Evolutionary conservation across 1,140 invertebrate genomes (phyloP).

Genomic region (Musca domestica): DNA sequence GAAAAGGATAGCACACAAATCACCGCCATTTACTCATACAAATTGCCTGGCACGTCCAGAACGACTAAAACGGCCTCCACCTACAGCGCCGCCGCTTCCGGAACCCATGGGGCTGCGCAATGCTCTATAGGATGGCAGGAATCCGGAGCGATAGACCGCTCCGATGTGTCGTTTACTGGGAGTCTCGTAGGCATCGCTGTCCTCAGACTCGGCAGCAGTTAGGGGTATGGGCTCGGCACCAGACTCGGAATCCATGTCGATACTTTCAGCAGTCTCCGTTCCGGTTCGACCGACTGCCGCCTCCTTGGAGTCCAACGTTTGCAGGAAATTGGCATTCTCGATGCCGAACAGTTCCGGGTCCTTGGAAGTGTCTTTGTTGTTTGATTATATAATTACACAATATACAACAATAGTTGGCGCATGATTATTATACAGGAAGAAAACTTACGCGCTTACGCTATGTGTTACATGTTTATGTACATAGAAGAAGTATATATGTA

Average conservation of each 20-base stretch:
- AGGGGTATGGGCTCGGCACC: slow-evolving; percentile 53
- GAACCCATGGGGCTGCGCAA: slow-evolving; percentile 55
- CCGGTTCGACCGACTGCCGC: neutral
- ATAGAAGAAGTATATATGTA: slow-evolving; percentile 2
- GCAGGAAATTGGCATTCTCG: slow-evolving; percentile 33
- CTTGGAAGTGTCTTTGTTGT: slow-evolving; percentile 47
- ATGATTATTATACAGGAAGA: neutral
- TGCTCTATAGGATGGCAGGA: slow-evolving; percentile 70
- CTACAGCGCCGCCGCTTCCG: slow-evolving; percentile 33
- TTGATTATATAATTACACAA: slow-evolving; percentile 13
- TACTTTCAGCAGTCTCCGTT: slow-evolving; percentile 43
- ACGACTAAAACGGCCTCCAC: slow-evolving; percentile 63
- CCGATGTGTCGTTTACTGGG: slow-evolving; percentile 71
- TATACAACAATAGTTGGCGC: slow-evolving; percentile 8
- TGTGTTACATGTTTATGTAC: neutral
- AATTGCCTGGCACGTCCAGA: slow-evolving; percentile 62
- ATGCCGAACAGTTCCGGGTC: slow-evolving; percentile 50
- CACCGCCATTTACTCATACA: slow-evolving; percentile 54
- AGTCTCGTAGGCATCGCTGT: slow-evolving; percentile 1
- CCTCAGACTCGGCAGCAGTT: neutral
- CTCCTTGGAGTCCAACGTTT: neutral
- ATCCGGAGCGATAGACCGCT: slow-evolving; percentile 72
- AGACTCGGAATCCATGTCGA: slow-evolving; percentile 53
- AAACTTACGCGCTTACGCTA: too few species aligned
- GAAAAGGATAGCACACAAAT: slow-evolving; percentile 31